Conservation (phyloP, 2,113 vertebrate species). For the Trichomycterus rosablanca region DNA sequence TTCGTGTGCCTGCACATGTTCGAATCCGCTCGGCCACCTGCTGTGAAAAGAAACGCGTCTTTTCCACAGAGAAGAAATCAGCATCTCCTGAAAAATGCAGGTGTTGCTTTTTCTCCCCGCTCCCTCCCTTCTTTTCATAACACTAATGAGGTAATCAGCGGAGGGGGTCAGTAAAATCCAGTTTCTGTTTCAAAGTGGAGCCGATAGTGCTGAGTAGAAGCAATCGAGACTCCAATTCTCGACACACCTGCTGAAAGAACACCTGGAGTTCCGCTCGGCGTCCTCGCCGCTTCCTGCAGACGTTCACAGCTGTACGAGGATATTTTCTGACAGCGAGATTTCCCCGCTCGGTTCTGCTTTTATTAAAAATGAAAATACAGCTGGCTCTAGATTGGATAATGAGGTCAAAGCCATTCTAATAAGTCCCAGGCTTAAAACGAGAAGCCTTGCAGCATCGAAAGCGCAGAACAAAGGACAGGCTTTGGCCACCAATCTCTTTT, state of each 20-base stretch:
- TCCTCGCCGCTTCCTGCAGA: conserved; percentile 48
- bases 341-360: conserved; percentile 46
- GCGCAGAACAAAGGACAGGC: conserved; percentile 46
- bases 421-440: conserved; percentile 55
- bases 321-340: conserved; percentile 11
- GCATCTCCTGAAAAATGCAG: conserved; percentile 50
- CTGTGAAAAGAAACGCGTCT: conserved; percentile 38
- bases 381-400: conserved; percentile 66
- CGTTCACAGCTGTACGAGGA: conserved; percentile 59
- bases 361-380: conserved; percentile 67
- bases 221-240: conserved; percentile 1
- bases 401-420: conserved; percentile 66
- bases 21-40: conserved; percentile 53
- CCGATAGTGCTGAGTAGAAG: conserved; percentile 23
- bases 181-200: conserved; percentile 6
- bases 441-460: conserved; percentile 47
- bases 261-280: conserved; percentile 63
- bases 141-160: conserved; percentile 62
- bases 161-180: conserved; percentile 49
- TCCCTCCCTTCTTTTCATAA: conserved; percentile 20
- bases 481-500: conserved; percentile 38
- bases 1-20: conserved; percentile 8
- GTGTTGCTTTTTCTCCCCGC: conserved; percentile 49
- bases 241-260: conserved; percentile 61
- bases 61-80: conserved; percentile 36